A percentile compares a stretch with the other conserved stretches of the same genome.
phyloP scores from a whole-genome alignment of 2,888 invertebrate genomes.

The Monopis laevigella region DNA sequence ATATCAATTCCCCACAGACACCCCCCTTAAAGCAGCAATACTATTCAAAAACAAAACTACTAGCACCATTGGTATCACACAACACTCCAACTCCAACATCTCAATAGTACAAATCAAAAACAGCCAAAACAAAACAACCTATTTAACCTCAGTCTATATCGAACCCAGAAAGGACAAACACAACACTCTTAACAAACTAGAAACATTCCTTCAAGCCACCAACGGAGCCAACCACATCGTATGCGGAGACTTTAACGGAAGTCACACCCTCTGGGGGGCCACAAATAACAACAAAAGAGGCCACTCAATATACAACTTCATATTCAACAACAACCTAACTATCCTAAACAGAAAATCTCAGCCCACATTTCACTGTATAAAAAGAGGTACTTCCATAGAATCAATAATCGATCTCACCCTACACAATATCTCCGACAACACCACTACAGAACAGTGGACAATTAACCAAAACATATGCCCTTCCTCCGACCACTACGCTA shows the following conservation, averaged over 20 bases:
- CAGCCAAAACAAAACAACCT: too few relatives aligned
- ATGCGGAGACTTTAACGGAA: conserved; percentile 23
- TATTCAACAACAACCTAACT: conserved; percentile 12
- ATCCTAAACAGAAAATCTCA: conserved; percentile 15
- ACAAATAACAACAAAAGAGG: conserved; percentile 15
- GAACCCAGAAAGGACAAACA: neutral
- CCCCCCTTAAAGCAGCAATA: too few relatives aligned
- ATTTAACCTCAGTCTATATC: conserved; percentile 2
- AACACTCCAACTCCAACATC: too few relatives aligned
- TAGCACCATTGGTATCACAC: too few relatives aligned
- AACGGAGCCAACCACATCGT: conserved; percentile 4
- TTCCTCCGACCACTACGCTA: conserved; percentile 15
- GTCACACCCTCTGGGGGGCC: conserved; percentile 21
- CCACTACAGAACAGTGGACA: conserved; percentile 13
- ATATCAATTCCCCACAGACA: too few relatives aligned
- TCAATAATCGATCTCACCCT: conserved; percentile 18
- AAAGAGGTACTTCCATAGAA: neutral
- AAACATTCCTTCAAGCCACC: neutral
- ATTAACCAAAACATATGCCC: conserved; percentile 10
- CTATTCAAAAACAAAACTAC: too few relatives aligned
- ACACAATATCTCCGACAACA: neutral
- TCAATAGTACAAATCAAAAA: too few relatives aligned
- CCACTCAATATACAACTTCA: conserved; percentile 1
- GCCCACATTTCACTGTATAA: conserved; percentile 17
- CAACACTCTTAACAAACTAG: neutral